A percentile compares a stretch with the other conserved stretches of the same genome.
Evolutionary conservation across 2,113 vertebrate genomes (phyloP).

Genomic region (Ageneiosus marmoratus): DNA sequence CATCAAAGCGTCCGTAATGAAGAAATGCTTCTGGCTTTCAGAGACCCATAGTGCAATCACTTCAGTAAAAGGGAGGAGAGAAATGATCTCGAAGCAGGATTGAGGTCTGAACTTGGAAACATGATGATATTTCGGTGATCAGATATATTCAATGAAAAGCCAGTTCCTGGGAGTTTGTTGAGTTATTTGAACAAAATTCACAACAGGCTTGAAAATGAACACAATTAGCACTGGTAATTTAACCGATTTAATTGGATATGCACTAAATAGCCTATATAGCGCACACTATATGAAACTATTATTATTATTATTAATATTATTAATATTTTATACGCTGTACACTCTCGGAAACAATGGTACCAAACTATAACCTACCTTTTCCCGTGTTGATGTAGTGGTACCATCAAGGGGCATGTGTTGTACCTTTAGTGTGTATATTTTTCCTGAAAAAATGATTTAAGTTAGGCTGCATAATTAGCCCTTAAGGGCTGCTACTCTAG

Average conservation of each 20-base stretch:
- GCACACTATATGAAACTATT: neutral
- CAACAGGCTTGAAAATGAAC: neutral
- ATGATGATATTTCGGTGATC: neutral
- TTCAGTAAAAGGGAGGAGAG: constrained; percentile 5
- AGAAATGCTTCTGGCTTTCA: constrained; percentile 7
- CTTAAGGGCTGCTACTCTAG: neutral
- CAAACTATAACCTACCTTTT: neutral
- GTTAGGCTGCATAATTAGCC: neutral
- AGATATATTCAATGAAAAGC: neutral
- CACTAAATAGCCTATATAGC: neutral
- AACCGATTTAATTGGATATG: too few relatives aligned
- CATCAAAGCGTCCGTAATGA: neutral
- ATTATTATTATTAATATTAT: neutral
- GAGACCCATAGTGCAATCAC: constrained; percentile 39
- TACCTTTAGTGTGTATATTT: neutral
- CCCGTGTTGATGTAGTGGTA: neutral
- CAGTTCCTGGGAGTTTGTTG: neutral
- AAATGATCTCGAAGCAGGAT: neutral
- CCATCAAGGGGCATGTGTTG: too few relatives aligned
- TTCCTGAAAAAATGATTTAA: neutral
- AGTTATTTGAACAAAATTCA: neutral
- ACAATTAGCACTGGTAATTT: neutral
- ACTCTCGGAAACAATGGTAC: neutral
- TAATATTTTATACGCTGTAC: neutral
- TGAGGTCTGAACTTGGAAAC: neutral